A percentile compares a stretch with the other conserved stretches of the same genome.
Conservation (phyloP, 1,140 invertebrate species). For the Saxidomus purpurata region DNA sequence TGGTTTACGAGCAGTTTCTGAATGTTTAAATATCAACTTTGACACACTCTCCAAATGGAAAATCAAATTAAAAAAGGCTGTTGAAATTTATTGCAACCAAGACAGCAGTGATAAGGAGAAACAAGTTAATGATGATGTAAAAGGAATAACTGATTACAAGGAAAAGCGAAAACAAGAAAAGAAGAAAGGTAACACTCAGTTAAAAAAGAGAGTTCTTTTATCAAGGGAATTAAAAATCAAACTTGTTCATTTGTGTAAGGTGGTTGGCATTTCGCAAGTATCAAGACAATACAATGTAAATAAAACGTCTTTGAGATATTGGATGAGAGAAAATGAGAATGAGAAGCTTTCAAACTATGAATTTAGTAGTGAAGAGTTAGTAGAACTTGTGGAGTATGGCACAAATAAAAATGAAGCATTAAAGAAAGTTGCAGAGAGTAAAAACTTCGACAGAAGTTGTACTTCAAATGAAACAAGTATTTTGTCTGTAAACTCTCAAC, state of each 20-base stretch:
- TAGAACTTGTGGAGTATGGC: background rate
- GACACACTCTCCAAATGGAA: background rate
- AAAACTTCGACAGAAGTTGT: background rate
- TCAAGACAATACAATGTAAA: background rate
- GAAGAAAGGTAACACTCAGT: background rate
- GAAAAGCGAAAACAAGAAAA: no score
- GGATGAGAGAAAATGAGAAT: background rate
- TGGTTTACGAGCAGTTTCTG: background rate
- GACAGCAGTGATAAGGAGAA: background rate
- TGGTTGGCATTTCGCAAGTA: background rate
- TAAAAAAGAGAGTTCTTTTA: background rate
- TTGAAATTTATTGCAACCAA: background rate
- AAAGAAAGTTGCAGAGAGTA: background rate
- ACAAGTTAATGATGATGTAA: no score
- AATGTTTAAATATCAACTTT: background rate
- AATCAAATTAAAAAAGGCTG: background rate
- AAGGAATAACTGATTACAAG: no score
- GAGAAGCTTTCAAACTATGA: conserved; percentile 9
- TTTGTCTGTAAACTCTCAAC: background rate
- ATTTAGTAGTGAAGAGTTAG: conserved; percentile 1
- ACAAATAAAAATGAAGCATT: background rate
- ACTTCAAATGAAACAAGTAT: background rate
- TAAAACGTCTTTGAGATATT: background rate
- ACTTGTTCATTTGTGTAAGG: background rate
- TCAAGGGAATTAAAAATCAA: background rate